These are phyloP conservation scores for Zeus faber DNA, from an alignment of 2,113 vertebrate species.

Conservation along the genomic window DNA sequence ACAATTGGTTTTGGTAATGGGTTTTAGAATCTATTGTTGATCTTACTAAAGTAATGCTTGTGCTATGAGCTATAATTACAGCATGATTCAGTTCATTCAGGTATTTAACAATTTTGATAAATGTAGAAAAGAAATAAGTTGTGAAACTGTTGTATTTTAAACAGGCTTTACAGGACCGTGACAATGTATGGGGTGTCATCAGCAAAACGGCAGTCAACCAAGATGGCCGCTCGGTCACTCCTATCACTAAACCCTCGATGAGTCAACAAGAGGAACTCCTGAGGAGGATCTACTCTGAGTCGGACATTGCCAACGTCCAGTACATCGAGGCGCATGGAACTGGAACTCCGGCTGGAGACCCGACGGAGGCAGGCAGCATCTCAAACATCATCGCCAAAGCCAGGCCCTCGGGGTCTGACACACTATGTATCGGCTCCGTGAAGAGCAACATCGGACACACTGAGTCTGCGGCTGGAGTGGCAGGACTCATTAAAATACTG, in stretches of 20 bases:
- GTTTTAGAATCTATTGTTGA: no score
- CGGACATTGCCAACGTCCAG: conserved; percentile 74
- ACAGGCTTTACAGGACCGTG: conserved; percentile 77
- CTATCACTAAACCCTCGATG: conserved; percentile 81
- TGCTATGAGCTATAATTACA: no score
- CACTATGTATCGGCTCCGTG: conserved; percentile 81
- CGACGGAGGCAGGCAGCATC: conserved; percentile 77
- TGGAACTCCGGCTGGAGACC: conserved; percentile 81
- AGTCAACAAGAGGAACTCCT: conserved; percentile 81
- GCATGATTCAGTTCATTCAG: no score
- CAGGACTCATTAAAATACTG: conserved; percentile 83
- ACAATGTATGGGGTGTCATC: conserved; percentile 83
- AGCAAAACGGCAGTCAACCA: conserved; percentile 81
- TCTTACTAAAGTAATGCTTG: no score
- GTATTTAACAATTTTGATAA: no score
- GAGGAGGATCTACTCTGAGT: conserved; percentile 72
- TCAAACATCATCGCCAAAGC: conserved; percentile 74
- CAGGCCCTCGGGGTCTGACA: conserved; percentile 45
- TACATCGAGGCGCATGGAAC: conserved; percentile 86
- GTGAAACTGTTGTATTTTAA: neutral
- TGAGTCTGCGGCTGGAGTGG: conserved; percentile 81
- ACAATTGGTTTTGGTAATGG: no score
- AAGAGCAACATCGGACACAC: conserved; percentile 87
- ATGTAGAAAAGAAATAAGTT: no score
- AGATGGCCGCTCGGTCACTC: conserved; percentile 74